phyloP scores from a whole-genome alignment of 2,888 invertebrate species.

The Chrysotoxum bicinctum region DNA sequence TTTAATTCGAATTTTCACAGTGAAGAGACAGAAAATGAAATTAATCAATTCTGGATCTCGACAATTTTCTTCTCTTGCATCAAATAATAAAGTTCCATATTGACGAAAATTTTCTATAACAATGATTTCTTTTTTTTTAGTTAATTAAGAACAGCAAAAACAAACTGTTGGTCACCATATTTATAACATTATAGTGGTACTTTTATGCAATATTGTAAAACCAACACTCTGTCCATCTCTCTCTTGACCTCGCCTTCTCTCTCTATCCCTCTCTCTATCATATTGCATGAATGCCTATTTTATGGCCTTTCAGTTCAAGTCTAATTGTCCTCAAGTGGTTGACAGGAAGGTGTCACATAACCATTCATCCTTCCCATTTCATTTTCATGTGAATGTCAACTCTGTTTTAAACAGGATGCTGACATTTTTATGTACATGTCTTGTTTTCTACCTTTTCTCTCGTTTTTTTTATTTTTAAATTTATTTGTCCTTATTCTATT shows the following conservation, averaged over 20 bases:
- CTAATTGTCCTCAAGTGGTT: constrained; percentile 71
- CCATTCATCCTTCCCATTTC: constrained; percentile 59
- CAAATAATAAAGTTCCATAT: no score
- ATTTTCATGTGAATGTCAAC: constrained; percentile 67
- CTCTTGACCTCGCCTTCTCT: not conserved
- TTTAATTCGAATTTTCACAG: no score
- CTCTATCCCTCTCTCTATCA: not conserved
- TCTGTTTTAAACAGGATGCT: constrained; percentile 60
- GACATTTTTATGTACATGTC: constrained; percentile 63
- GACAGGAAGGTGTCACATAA: constrained; percentile 72
- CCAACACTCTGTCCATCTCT: not conserved
- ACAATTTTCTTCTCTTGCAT: no score
- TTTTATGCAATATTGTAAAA: not conserved
- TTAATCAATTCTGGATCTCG: no score
- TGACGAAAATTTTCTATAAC: no score
- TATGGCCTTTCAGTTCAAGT: constrained; percentile 51
- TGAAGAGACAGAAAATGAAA: no score
- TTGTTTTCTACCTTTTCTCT: constrained; percentile 25
- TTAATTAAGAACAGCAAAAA: no score
- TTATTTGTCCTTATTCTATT: constrained; percentile 35
- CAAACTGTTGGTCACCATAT: not conserved
- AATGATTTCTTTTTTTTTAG: no score
- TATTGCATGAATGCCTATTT: constrained; percentile 26
- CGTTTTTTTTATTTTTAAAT: not conserved
- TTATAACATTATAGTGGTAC: not conserved